Conservation (phyloP, 2,113 vertebrate genomes). For the Protobothrops mucrosquamatus region DNA sequence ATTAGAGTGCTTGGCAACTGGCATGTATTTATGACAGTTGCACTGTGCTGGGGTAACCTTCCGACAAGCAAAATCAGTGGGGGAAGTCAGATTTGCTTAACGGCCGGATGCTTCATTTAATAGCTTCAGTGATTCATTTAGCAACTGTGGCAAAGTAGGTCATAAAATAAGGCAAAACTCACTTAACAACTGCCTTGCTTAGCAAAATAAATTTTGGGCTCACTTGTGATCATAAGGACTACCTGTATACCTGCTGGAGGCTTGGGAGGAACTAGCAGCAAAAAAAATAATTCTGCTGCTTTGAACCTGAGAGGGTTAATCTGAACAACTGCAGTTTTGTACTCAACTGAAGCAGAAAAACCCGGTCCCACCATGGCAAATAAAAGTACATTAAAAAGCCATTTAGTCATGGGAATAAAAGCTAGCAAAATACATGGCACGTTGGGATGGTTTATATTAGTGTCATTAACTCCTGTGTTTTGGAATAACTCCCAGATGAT, state of each 20-base stretch:
- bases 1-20: too few species aligned
- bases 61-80: too few species aligned
- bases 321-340: conserved; percentile 44
- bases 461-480: conserved; percentile 71
- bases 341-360: conserved; percentile 53
- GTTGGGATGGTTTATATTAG: conserved; percentile 70
- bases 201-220: neutral
- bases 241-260: neutral
- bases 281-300: conserved; percentile 17
- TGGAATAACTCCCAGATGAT: conserved; percentile 74
- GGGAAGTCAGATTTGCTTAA: too few species aligned
- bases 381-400: conserved; percentile 69
- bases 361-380: conserved; percentile 61
- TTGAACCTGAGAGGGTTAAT: conserved; percentile 54
- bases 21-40: too few species aligned
- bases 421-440: conserved; percentile 65
- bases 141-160: too few species aligned
- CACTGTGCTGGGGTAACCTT: too few species aligned
- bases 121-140: too few species aligned
- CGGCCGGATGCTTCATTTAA: too few species aligned
- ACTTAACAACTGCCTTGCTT: too few species aligned
- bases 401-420: conserved; percentile 73
- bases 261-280: neutral
- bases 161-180: too few species aligned
- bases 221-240: neutral